A percentile compares a stretch with the other conserved stretches of the same genome.
Evolutionary conservation across 2,113 vertebrate genomes (phyloP).

Genomic region (Pelodiscus sinensis): DNA sequence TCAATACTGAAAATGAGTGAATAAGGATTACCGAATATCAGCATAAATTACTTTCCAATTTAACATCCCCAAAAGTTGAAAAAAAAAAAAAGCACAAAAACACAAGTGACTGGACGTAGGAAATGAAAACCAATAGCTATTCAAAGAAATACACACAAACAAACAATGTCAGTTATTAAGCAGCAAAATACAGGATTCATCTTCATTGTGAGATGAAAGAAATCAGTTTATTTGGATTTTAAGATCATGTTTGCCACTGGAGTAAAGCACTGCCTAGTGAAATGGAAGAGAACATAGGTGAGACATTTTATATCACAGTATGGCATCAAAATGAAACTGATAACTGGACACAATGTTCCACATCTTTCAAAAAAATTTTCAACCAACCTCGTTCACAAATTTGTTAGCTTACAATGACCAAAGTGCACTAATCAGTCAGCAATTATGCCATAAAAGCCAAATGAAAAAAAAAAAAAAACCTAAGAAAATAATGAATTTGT

Average conservation of each 20-base stretch:
- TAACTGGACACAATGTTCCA: not conserved
- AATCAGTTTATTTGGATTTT: not conserved
- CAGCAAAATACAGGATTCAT: not conserved
- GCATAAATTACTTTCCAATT: not conserved
- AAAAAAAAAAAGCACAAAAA: not conserved
- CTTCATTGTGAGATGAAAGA: not conserved
- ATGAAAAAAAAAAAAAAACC: not conserved
- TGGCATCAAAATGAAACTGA: not conserved
- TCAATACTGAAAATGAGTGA: not conserved
- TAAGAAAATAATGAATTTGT: not conserved
- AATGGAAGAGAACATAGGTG: not conserved
- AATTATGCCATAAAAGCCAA: not conserved
- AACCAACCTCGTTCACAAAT: not conserved
- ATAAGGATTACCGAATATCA: not conserved
- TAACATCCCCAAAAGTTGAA: not conserved
- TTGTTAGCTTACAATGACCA: not conserved
- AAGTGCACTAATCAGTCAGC: not conserved
- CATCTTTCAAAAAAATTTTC: not conserved
- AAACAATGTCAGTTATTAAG: not conserved
- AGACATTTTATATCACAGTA: not conserved
- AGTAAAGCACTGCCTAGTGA: not conserved
- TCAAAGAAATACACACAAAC: not conserved
- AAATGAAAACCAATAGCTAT: not conserved
- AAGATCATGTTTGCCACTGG: not conserved
- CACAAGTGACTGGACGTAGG: not conserved